A percentile compares a stretch with the other conserved stretches of the same genome.
Conservation (phyloP, 2,797 vertebrate species). For the Poeciliopsis paucimaculata region DNA sequence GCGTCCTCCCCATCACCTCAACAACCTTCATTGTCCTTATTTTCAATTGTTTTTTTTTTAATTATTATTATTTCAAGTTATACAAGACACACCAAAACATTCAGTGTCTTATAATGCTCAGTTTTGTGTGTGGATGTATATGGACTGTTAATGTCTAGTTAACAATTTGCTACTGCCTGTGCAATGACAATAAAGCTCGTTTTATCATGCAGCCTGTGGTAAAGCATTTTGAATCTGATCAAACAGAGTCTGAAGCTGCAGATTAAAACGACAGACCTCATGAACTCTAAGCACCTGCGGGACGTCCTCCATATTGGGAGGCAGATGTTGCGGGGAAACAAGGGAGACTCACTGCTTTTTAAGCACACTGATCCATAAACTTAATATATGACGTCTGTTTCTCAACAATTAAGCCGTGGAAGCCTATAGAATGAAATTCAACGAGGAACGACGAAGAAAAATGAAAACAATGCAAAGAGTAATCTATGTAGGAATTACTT, state of each 20-base stretch:
- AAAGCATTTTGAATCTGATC: neutral
- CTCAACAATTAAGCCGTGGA: neutral
- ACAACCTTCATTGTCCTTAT: neutral
- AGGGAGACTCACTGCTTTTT: slow-evolving; percentile 14
- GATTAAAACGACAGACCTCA: slow-evolving; percentile 49
- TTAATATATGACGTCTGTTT: neutral
- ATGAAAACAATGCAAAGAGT: neutral
- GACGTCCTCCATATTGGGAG: slow-evolving; percentile 40
- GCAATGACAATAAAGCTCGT: no score
- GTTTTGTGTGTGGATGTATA: neutral
- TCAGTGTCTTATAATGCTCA: neutral
- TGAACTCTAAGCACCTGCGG: slow-evolving; percentile 36
- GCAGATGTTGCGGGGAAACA: slow-evolving; percentile 60
- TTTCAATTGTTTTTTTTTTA: neutral
- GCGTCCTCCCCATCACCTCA: no score
- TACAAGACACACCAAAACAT: neutral
- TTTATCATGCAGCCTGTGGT: neutral
- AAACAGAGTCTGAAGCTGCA: slow-evolving; percentile 44
- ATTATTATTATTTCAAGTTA: neutral
- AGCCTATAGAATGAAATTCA: neutral
- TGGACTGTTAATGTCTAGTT: neutral
- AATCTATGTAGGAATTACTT: neutral
- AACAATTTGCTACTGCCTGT: neutral
- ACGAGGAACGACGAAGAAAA: neutral
- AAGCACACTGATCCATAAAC: neutral